These are phyloP conservation scores for Achroia grisella DNA, from an alignment of 1,140 invertebrate species.

Conservation along the genomic window DNA sequence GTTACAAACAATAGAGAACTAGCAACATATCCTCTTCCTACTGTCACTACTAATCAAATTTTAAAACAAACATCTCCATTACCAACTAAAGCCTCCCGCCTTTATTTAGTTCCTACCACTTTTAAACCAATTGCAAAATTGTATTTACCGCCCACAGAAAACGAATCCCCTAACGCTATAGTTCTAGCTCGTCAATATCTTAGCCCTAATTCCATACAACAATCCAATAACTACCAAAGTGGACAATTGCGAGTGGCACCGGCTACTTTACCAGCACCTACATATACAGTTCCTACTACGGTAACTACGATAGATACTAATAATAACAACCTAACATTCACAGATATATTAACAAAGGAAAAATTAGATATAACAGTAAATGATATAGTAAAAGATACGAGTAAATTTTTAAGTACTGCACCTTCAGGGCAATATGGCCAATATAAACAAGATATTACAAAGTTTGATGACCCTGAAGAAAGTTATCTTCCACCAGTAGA, in stretches of 20 bases:
- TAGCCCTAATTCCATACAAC: conserved; percentile 21
- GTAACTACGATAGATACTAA: conserved; percentile 21
- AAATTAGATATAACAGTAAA: conserved; percentile 51
- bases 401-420: conserved; percentile 29
- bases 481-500: conserved; percentile 24
- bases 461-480: conserved; percentile 23
- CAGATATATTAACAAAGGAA: conserved; percentile 53
- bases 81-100: conserved; percentile 18
- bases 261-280: conserved; percentile 14
- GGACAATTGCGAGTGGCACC: conserved; percentile 22
- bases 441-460: conserved; percentile 26
- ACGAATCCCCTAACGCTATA: conserved; percentile 5
- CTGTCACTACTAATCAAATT: background rate
- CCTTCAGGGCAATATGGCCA: conserved; percentile 27
- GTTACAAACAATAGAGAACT: conserved; percentile 17
- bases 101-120: conserved; percentile 32
- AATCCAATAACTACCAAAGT: conserved; percentile 22
- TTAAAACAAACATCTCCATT: conserved; percentile 6
- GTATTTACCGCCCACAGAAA: conserved; percentile 36
- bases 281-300: conserved; percentile 7
- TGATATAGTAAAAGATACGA: conserved; percentile 53
- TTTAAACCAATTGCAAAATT: conserved; percentile 31
- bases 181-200: conserved; percentile 38
- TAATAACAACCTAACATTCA: conserved; percentile 45
- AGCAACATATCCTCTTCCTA: conserved; percentile 27